Conservation (phyloP, 1,140 invertebrate genomes). For the Drosophila arawakana region DNA sequence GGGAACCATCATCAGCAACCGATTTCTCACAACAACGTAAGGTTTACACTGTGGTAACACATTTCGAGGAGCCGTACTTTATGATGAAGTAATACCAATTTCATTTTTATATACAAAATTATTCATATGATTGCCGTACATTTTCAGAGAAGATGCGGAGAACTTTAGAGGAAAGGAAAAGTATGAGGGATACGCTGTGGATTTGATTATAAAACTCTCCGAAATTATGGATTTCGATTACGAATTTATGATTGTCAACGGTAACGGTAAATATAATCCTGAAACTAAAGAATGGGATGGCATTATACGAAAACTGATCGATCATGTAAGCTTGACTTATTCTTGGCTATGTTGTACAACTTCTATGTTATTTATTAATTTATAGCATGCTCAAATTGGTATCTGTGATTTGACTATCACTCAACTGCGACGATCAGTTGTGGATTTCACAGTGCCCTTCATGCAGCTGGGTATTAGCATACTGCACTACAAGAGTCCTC, state of each 20-base stretch:
- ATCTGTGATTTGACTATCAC: constrained; percentile 96
- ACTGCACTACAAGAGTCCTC: constrained; percentile 94
- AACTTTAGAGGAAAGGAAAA: constrained; percentile 85
- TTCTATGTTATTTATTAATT: background rate
- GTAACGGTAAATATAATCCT: constrained; percentile 89
- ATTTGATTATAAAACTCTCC: constrained; percentile 90
- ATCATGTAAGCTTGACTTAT: constrained; percentile 87
- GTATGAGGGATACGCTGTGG: constrained; percentile 91
- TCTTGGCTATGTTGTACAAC: background rate
- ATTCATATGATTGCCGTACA: background rate
- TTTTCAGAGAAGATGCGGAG: constrained; percentile 64
- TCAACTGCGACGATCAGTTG: constrained; percentile 90
- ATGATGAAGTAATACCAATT: constrained; percentile 71
- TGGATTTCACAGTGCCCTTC: constrained; percentile 96
- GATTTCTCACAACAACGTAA: constrained; percentile 70
- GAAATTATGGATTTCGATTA: constrained; percentile 90
- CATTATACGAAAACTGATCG: constrained; percentile 91
- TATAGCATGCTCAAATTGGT: constrained; percentile 93
- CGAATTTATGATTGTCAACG: constrained; percentile 89
- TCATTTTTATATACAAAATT: background rate
- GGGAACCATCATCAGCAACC: constrained; percentile 37
- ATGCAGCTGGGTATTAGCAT: constrained; percentile 95
- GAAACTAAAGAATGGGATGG: constrained; percentile 92
- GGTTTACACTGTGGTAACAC: constrained; percentile 71
- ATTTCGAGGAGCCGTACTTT: constrained; percentile 76